Evolutionary conservation across 37 sponge, comb jelly and placozoan genomes (phyloP).

Genomic region (Eunapius fragilis): DNA sequence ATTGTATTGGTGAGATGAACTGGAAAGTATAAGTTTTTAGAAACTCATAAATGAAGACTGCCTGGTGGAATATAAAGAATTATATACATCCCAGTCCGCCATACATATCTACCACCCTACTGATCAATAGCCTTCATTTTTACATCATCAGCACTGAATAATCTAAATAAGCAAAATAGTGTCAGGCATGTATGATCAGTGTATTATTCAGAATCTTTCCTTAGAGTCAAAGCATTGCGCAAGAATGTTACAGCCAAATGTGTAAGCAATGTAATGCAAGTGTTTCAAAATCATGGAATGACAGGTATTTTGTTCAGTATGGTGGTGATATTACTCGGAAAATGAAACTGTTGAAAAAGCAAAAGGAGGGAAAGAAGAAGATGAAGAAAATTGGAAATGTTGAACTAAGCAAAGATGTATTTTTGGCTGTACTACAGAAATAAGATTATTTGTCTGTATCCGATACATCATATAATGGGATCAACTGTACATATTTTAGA

Average conservation of each 20-base stretch:
- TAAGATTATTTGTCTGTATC: background rate
- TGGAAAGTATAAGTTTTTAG: no score
- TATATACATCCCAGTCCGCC: no score
- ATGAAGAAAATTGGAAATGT: slow-evolving; percentile 73
- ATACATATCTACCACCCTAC: no score
- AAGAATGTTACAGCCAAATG: slow-evolving; percentile 92
- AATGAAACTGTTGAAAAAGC: slow-evolving; percentile 82
- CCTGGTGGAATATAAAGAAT: no score
- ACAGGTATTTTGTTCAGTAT: slow-evolving; percentile 49
- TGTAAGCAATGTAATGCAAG: slow-evolving; percentile 53
- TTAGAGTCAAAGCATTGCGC: slow-evolving; percentile 76
- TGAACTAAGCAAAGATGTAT: slow-evolving; percentile 83
- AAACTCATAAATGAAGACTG: no score
- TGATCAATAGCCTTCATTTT: no score
- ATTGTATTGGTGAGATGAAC: no score
- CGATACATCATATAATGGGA: background rate
- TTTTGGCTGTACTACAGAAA: slow-evolving; percentile 66
- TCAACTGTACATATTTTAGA: no score
- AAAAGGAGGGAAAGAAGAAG: slow-evolving; percentile 86
- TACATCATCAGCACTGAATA: no score
- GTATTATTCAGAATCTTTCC: background rate
- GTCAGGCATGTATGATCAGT: no score
- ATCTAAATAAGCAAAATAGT: no score
- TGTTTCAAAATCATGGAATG: background rate
- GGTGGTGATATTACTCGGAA: slow-evolving; percentile 94